These are phyloP conservation scores for Epinephelus moara DNA, from an alignment of 2,113 vertebrate genomes.

Conservation along the genomic window DNA sequence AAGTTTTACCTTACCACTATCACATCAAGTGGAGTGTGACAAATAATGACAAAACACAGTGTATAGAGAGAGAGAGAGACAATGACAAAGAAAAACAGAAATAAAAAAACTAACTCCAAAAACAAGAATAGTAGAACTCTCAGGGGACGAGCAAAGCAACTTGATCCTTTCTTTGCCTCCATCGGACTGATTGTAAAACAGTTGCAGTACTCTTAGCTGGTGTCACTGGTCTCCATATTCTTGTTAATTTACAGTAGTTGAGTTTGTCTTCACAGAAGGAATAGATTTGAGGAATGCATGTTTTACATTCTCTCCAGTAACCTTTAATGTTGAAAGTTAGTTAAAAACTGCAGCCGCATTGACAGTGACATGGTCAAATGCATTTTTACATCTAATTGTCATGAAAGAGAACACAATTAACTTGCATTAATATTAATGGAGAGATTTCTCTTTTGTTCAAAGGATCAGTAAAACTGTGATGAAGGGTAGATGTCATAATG, in stretches of 20 bases:
- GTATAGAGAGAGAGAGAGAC: conserved; percentile 10
- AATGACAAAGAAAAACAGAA: neutral
- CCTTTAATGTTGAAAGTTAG: neutral
- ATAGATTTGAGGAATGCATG: neutral
- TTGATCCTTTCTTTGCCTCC: neutral
- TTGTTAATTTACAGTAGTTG: neutral
- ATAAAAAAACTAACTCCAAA: conserved; percentile 2
- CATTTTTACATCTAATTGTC: neutral
- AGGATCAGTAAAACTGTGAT: too few species aligned
- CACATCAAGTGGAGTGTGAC: conserved; percentile 50
- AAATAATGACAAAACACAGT: conserved; percentile 39
- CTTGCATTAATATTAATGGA: too few species aligned
- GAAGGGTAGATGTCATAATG: neutral
- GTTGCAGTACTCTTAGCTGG: neutral
- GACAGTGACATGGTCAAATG: neutral
- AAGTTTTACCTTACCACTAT: conserved; percentile 54
- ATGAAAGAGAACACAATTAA: too few species aligned
- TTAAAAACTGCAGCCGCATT: neutral
- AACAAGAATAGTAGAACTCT: conserved; percentile 2
- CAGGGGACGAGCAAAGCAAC: neutral
- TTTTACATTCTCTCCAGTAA: neutral
- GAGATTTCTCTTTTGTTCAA: too few species aligned
- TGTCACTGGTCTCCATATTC: neutral
- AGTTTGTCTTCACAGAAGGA: neutral
- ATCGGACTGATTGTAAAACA: neutral